Base-by-base conservation (phyloP, 2,888 invertebrate species). In the Lepidonotus clava region DNA sequence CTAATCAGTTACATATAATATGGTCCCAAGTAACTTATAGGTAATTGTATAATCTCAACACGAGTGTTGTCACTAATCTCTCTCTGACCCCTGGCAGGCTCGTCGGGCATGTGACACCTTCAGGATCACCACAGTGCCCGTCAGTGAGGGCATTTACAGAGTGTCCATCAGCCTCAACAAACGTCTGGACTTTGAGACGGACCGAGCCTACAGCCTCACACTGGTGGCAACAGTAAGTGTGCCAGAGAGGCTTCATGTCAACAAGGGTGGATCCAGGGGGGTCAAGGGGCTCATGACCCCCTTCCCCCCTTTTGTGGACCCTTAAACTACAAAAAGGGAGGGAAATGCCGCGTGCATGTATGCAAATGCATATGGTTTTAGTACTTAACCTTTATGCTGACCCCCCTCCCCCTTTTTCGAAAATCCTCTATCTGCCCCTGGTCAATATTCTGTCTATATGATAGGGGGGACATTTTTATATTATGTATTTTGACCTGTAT, bases 81-180 rank as follows among this genome's bases (percentile, higher is more conserved):
- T 46, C 8, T 66, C 14, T 66, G 32, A 14, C 8, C 66, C 14
- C n/a, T n/a, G 11, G 6, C 83, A 83, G 83, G 83, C 56, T 34
- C 83, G n/a, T 28, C 0, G 11, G 24, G 83, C 83, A 24, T 83
- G 83, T 83, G 36, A n/a, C n/a, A 34, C 24, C 32, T 83, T 83
- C 83, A 24, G 34, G 0, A 56, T 83, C 8, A 6, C n/a, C 2
- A 38, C 53, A n/a, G 11, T 6, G 1, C 14, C 11, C n/a, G 32
- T 56, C 8, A n/a, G 24, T 28, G 83, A 56, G 4, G 83, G 83
- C 36, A 21, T 6, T 1, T 83, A 83, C 56, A 34, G 6, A 11
- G 83, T 14, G 0, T 46, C 83, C n/a, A 56, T 83, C 11, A 34
- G 28, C 14, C 53, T 83, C 1, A 56, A 38, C 1, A 6, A 36